Base-by-base conservation (phyloP, 2,888 invertebrate genomes). In the Pristionchus mayeri region DNA sequence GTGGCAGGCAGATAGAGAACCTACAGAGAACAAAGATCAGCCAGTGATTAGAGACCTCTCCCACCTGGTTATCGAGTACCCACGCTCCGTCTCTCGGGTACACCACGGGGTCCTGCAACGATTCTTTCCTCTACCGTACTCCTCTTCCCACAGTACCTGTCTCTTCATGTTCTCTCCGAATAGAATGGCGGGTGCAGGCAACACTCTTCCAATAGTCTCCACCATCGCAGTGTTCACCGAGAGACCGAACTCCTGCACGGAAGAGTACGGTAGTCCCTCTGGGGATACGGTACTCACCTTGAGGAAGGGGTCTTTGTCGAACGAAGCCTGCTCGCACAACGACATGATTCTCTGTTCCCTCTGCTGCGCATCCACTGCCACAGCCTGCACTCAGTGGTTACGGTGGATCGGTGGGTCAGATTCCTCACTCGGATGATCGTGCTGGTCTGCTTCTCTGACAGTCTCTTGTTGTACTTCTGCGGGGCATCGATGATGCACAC, bases 401-500 rank as follows among this genome's bases (percentile, higher is more conserved):
- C 81, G 44, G 81, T 81, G 60, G 80, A 16, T 57, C 13, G 24
- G 6, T 16, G 57, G 57, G 80, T 57, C 57, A 54, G 6, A 34
- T 18, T 30, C 71, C 86, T 52, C n/a, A 88, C 90, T 82, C 90
- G 86, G 76, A 90, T 90, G 87, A 90, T 89, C 60, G 89, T 86
- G 57, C 87, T 85, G 16, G 90, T 90, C 85, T 91, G 91, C 82
- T 88, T 88, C 85, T 91, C 91, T 57, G 89, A 89, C 85, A 91
- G 88, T 86, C 91, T 90, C 87, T 90, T 89, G 85, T 88, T 89
- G 88, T 88, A 89, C 87, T 91, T 91, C 84, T 90, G 90, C n/a
- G 90, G 91, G 2, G 86, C 83, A 71, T 90, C 91, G 84, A 91
- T 82, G 40, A 83, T 48, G 78, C 84, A 84, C 37, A 76, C 84